These are phyloP conservation scores for Pseudomugil tenellus DNA, from an alignment of 2,797 vertebrate species.

Conservation along the genomic window DNA sequence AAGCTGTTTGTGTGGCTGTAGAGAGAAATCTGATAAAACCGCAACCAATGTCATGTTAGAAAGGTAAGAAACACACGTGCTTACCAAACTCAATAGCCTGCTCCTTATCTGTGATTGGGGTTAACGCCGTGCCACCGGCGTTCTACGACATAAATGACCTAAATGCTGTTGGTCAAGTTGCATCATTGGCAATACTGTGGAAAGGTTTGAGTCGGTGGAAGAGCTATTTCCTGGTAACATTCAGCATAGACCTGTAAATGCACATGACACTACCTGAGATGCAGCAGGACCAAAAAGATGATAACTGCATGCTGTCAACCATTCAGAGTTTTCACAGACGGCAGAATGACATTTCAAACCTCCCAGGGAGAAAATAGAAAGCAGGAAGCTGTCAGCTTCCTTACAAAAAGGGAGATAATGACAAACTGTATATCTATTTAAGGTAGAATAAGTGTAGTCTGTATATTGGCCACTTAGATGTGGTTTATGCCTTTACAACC, in stretches of 20 bases:
- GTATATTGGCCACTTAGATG: neutral
- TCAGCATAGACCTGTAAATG: neutral
- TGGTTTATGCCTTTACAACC: constrained; percentile 11
- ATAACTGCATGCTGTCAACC: constrained; percentile 27
- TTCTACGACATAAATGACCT: neutral
- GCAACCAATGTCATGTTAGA: neutral
- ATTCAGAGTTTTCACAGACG: neutral
- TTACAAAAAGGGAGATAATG: constrained; percentile 1
- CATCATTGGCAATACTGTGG: neutral
- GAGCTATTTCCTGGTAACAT: constrained; percentile 19
- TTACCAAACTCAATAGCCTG: neutral
- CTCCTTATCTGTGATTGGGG: neutral
- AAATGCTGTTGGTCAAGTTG: neutral
- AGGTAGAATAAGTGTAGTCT: constrained; percentile 1
- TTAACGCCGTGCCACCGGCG: neutral
- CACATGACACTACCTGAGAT: neutral
- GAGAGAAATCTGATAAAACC: neutral
- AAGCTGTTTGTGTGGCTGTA: neutral
- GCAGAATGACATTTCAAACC: constrained; percentile 15
- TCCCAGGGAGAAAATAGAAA: constrained; percentile 7
- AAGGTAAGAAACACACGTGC: neutral
- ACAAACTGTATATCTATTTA: constrained; percentile 8
- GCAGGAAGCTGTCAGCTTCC: neutral
- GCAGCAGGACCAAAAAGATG: constrained; percentile 19
- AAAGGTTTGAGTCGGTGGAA: neutral